Evolutionary conservation across 2,888 invertebrate genomes (phyloP), one percentile per base, ranked within the genome.

Genomic region (Pristionchus maxplancki): DNA sequence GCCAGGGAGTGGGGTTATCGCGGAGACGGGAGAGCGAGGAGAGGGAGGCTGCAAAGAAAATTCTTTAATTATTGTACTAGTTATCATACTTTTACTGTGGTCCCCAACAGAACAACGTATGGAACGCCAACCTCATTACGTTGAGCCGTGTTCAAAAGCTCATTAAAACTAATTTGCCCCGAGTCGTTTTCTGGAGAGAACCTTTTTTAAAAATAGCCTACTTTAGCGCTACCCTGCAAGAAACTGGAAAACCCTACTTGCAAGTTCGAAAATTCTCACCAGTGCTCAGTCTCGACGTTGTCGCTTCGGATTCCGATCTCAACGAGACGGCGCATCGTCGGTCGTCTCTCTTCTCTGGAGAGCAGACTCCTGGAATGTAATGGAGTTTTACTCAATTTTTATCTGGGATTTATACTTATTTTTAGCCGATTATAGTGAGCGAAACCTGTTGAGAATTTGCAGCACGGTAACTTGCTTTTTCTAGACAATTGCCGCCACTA

Each of bases 1-100:
- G 96, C 93, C 97, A 96, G 78, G 97, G 96, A 37, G 97, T 96
- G 4, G 97, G 97, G 97, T 97, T 97, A 90, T 96, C 91, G 17
- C 96, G 64, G 97, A 97, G 95, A 89, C 90, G 81, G 34, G 81
- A 48, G 37, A 90, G 90, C 4, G 90, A 90, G 48, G 88, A 24
- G 6, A 74, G 74, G 9, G 74, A 74, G 40, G 74, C 74, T 74
- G 74, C 5, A 74, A 40, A 37, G 24, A n/a, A n/a, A n/a, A n/a
- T n/a, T n/a, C n/a, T n/a, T n/a, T n/a, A n/a, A n/a, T n/a, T n/a
- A n/a, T n/a, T n/a, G n/a, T n/a, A n/a, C n/a, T n/a, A n/a, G n/a
- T n/a, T n/a, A n/a, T n/a, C n/a, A n/a, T n/a, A n/a, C n/a, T 37
- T 17, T 58, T 58, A n/a, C 24, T 58, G 58, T n/a, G 58, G 44